A percentile compares a stretch with the other conserved stretches of the same genome.
Evolutionary conservation across 2,888 invertebrate genomes (phyloP).

Genomic region (Litoditis marina): DNA sequence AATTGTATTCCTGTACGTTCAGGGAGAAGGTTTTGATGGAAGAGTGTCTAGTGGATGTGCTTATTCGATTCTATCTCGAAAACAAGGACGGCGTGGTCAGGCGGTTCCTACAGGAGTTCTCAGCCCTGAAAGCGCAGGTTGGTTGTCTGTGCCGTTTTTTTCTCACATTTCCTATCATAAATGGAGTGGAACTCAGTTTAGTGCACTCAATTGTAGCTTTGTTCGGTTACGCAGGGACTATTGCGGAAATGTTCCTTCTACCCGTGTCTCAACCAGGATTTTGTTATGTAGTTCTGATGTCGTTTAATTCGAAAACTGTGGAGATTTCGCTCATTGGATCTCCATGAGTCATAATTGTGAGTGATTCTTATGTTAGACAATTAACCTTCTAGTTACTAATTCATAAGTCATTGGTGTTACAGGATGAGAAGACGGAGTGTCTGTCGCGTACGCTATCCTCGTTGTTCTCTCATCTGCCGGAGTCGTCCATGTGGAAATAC

Average conservation of each 20-base stretch:
- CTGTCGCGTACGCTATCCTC: constrained; percentile 75
- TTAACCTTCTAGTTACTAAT: background rate
- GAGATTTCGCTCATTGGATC: no score
- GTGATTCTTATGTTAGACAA: no score
- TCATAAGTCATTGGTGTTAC: constrained; percentile 1
- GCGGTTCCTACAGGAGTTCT: constrained; percentile 78
- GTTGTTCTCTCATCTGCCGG: constrained; percentile 63
- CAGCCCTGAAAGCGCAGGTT: constrained; percentile 77
- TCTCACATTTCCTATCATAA: no score
- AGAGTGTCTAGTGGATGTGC: constrained; percentile 56
- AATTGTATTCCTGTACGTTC: no score
- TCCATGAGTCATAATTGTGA: no score
- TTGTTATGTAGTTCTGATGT: no score
- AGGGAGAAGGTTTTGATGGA: constrained; percentile 45
- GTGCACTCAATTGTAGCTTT: no score
- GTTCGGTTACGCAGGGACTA: no score
- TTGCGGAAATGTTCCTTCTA: no score
- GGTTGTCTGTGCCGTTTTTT: background rate
- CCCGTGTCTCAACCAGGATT: no score
- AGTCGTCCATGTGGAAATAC: constrained; percentile 16
- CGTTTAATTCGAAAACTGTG: no score
- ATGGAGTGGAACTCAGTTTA: no score
- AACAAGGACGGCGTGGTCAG: constrained; percentile 74
- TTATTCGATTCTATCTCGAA: constrained; percentile 50
- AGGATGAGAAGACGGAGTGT: constrained; percentile 70